Conservation (phyloP, 1,140 invertebrate genomes). For the Thrips palmi region DNA sequence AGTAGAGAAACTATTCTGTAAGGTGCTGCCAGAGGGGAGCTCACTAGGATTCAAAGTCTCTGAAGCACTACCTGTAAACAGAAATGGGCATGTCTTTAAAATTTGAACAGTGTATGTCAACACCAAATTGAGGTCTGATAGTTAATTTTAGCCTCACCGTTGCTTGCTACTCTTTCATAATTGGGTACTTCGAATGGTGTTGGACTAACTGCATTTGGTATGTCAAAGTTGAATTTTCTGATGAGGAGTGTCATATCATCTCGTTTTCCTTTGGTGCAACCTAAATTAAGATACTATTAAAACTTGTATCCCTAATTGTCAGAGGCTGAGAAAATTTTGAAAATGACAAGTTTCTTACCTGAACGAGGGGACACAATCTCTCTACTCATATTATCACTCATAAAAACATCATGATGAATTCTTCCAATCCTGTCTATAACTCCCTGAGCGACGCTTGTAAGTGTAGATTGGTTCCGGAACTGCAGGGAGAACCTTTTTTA, state of each 20-base stretch:
- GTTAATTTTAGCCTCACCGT: constrained; percentile 3
- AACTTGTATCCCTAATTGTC: not conserved
- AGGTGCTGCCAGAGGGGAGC: not conserved
- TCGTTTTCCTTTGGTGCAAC: constrained; percentile 33
- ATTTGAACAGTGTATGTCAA: not conserved
- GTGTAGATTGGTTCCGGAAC: constrained; percentile 59
- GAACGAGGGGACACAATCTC: constrained; percentile 6
- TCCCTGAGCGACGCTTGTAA: constrained; percentile 68
- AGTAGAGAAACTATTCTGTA: not conserved
- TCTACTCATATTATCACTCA: constrained; percentile 24
- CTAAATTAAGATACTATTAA: too few species aligned
- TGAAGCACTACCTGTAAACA: not conserved
- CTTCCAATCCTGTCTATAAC: constrained; percentile 71
- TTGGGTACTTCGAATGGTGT: constrained; percentile 30
- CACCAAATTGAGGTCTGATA: not conserved
- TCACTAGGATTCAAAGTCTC: not conserved
- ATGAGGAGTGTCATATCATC: constrained; percentile 74
- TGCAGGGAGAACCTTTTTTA: constrained; percentile 24
- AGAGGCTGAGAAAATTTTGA: too few species aligned
- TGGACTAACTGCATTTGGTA: constrained; percentile 39
- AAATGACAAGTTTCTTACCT: too few species aligned
- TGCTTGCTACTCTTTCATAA: constrained; percentile 8
- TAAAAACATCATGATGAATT: constrained; percentile 64
- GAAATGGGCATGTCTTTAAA: not conserved
- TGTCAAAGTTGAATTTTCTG: constrained; percentile 67